Conservation (phyloP, 1,140 invertebrate species). For the Diuraphis noxia region DNA sequence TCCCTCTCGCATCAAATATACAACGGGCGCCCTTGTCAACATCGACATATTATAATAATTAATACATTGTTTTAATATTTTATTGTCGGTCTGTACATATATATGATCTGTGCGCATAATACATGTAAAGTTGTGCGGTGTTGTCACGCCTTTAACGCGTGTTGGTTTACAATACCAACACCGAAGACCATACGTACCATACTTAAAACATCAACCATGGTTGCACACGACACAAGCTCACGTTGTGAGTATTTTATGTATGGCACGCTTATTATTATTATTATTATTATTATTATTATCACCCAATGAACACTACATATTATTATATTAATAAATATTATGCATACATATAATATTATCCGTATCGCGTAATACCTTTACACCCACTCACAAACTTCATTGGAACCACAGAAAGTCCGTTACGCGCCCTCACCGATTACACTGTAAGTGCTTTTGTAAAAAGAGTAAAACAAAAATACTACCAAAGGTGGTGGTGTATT, state of each 20-base stretch:
- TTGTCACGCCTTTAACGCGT: not conserved
- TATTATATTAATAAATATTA: too few relatives aligned
- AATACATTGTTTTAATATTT: not conserved
- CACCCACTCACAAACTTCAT: not conserved
- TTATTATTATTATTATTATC: not conserved
- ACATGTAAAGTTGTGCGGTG: not conserved
- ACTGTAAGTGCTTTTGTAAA: not conserved
- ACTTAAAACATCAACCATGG: not conserved
- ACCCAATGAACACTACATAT: not conserved
- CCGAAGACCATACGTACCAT: not conserved
- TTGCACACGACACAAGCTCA: not conserved
- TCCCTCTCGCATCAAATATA: not conserved
- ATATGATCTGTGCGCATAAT: not conserved
- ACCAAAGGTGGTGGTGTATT: not conserved
- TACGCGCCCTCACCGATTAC: not conserved
- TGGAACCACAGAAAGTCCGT: not conserved
- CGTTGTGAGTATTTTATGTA: not conserved
- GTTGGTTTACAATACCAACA: not conserved
- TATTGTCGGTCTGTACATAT: not conserved
- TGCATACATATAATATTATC: not conserved
- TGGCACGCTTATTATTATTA: not conserved
- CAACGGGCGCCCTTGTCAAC: not conserved
- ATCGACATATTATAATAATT: not conserved
- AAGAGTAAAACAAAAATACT: not conserved
- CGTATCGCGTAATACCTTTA: not conserved